Base-by-base conservation (phyloP, 2,888 invertebrate genomes). In the Pterostichus madidus region DNA sequence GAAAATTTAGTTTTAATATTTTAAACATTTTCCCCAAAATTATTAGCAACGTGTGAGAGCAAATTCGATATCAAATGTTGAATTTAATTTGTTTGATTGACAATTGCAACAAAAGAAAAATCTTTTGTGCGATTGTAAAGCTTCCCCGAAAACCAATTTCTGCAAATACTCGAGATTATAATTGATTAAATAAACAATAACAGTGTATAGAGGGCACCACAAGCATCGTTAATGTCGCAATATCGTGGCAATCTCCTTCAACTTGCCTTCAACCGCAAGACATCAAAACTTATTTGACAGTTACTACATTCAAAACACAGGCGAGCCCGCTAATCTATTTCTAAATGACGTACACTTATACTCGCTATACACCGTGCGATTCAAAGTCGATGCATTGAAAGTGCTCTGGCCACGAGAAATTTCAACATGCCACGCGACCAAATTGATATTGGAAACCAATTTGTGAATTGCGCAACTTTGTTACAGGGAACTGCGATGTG, bases 401-500 rank as follows among this genome's bases (percentile, higher is more conserved):
- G 80, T 39, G 68, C 11, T 44, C 24, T 52, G 61, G 68, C 46
- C 49, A 61, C 49, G 68, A 31, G 71, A 17, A 56, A 53, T 53
- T 64, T 61, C 32, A 64, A 61, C 84, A 85, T 85, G 64, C 68
- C 44, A 71, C 44, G 68, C 68, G 68, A 71, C 75, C 86, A 86
- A 87, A 86, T 85, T 86, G 87, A 87, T 89, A 89, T 89, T 87
- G 89, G 88, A 88, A 89, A 89, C 88, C 88, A 89, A 89, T 89
- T 89, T 89, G 89, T 89, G 89, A 89, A 89, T 89, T 88, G 89
- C 88, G 87, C 87, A 88, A 89, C 88, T 88, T 87, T 32, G 75
- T 75, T 71, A 71, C 39, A 13, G 13, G 64, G 35, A 64, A 15
- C 61, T 24, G 64, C 24, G 32, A 32, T 71, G 68, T 44, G 68